Conservation (phyloP, 2,888 invertebrate genomes). For the Tortrix viridana region DNA sequence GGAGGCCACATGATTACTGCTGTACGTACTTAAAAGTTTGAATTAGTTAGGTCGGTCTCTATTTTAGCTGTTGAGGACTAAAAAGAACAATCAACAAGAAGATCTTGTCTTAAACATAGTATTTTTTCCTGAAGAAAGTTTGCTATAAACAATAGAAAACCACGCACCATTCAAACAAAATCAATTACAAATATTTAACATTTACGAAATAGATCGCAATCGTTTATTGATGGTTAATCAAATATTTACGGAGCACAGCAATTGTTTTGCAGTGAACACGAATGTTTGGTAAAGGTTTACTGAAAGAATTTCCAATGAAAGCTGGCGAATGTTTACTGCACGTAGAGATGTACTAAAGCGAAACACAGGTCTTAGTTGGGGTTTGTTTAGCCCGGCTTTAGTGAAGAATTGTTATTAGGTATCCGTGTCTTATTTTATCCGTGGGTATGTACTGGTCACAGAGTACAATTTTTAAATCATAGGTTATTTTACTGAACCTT, state of each 20-base stretch:
- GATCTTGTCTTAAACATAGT: too few species aligned
- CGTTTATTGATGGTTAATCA: conserved; percentile 22
- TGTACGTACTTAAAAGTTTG: too few species aligned
- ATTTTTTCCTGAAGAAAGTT: too few species aligned
- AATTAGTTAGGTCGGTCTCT: too few species aligned
- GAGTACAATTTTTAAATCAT: too few species aligned
- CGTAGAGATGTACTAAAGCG: conserved; percentile 7
- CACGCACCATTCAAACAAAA: neutral
- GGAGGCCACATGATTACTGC: too few species aligned
- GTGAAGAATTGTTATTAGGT: neutral
- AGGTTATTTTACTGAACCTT: too few species aligned
- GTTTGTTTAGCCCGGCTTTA: conserved; percentile 5
- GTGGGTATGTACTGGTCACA: too few species aligned
- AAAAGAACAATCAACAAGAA: too few species aligned
- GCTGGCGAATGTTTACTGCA: conserved; percentile 11
- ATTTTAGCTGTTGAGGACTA: too few species aligned
- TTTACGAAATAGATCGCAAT: conserved; percentile 13
- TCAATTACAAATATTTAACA: conserved; percentile 15
- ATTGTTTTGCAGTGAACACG: conserved; percentile 24
- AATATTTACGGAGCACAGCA: conserved; percentile 20
- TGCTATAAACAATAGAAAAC: too few species aligned
- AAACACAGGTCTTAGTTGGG: conserved; percentile 23
- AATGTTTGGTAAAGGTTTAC: conserved; percentile 20
- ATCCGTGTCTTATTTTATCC: neutral
- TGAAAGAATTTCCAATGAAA: conserved; percentile 31